These are phyloP conservation scores for Brachyistius frenatus DNA, from an alignment of 2,113 vertebrate genomes.

Conservation along the genomic window DNA sequence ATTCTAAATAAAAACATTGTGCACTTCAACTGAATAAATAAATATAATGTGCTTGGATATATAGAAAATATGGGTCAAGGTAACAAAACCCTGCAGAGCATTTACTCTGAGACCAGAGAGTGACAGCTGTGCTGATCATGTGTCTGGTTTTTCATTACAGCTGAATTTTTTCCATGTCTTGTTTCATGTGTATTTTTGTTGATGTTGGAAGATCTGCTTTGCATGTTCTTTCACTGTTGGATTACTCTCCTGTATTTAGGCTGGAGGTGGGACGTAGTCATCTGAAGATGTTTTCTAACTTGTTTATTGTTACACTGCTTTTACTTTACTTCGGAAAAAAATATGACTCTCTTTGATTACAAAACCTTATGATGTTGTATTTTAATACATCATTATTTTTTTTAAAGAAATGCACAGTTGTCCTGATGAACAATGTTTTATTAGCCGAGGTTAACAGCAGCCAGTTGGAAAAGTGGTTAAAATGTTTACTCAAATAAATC, in stretches of 20 bases:
- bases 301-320: neutral
- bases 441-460: too few species aligned
- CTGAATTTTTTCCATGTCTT: neutral
- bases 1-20: too few species aligned
- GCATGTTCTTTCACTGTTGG: neutral
- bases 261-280: neutral
- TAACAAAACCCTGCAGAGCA: constrained; percentile 5
- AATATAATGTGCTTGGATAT: neutral
- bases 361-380: too few species aligned
- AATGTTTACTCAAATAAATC: neutral
- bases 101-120: neutral
- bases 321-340: neutral
- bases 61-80: neutral
- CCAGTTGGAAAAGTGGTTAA: neutral
- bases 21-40: neutral
- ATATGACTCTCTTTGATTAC: neutral
- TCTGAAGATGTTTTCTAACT: neutral
- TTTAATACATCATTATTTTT: too few species aligned
- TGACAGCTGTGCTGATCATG: neutral
- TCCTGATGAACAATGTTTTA: too few species aligned
- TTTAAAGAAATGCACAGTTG: too few species aligned
- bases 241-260: neutral
- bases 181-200: constrained; percentile 7
- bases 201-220: neutral
- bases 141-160: neutral